These are phyloP conservation scores for Seira ritae DNA, from an alignment of 2,888 invertebrate species.

Conservation along the genomic window DNA sequence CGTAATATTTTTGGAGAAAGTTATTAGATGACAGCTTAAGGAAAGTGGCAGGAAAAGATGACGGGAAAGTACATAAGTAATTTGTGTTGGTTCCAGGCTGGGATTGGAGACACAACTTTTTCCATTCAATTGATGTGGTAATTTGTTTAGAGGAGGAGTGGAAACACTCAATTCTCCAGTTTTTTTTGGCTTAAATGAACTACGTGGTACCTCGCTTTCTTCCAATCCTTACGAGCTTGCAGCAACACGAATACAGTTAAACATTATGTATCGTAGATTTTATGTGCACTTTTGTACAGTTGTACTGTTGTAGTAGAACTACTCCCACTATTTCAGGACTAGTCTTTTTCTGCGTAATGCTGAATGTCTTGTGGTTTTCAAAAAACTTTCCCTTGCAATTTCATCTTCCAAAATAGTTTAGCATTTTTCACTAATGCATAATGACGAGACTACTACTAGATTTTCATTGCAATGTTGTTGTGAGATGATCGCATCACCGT, in stretches of 20 bases:
- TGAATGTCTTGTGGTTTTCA: neutral
- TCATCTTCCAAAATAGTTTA: neutral
- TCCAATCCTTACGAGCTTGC: too few species aligned
- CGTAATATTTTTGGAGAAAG: neutral
- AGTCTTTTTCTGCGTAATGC: neutral
- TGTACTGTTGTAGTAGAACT: too few species aligned
- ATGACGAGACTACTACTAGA: neutral
- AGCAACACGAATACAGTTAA: too few species aligned
- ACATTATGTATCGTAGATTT: too few species aligned
- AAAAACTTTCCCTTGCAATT: neutral
- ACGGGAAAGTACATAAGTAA: slow-evolving; percentile 45
- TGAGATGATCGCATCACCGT: neutral
- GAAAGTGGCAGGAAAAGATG: neutral
- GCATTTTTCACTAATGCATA: neutral
- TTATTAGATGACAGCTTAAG: too few species aligned
- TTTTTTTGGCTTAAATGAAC: neutral
- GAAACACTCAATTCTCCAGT: slow-evolving; percentile 28
- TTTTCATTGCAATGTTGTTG: neutral
- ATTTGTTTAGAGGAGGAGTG: slow-evolving; percentile 55
- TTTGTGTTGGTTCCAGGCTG: neutral
- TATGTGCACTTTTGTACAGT: too few species aligned
- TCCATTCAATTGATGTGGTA: slow-evolving; percentile 59
- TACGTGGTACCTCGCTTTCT: neutral
- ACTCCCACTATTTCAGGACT: too few species aligned
- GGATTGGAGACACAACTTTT: slow-evolving; percentile 28